Evolutionary conservation across 2,888 invertebrate species (phyloP).

Genomic region (Octonoba sinensis): DNA sequence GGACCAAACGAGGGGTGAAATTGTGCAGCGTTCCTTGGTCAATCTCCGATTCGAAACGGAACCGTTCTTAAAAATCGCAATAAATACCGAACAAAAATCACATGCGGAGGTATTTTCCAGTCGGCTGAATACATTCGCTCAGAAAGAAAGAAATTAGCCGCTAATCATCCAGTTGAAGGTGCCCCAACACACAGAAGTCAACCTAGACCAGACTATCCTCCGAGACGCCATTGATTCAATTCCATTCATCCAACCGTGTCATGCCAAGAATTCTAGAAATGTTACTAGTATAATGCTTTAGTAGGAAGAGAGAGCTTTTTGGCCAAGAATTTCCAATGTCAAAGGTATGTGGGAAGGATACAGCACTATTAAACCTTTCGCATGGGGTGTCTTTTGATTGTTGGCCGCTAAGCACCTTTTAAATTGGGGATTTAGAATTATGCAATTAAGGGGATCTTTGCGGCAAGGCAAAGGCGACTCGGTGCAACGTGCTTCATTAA

Average conservation of each 20-base stretch:
- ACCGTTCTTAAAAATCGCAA: conserved; percentile 19
- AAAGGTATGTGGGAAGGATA: conserved; percentile 37
- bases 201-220: conserved; percentile 18
- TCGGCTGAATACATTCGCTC: conserved; percentile 14
- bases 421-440: conserved; percentile 25
- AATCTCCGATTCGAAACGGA: conserved; percentile 19
- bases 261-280: conserved; percentile 53
- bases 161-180: conserved; percentile 54
- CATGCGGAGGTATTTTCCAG: conserved; percentile 29
- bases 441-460: conserved; percentile 12
- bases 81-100: conserved; percentile 43
- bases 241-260: conserved; percentile 44
- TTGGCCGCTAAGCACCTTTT: conserved; percentile 6
- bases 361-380: conserved; percentile 39
- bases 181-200: not conserved
- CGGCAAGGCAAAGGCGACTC: too few relatives aligned
- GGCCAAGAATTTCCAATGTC: conserved; percentile 38
- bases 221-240: conserved; percentile 46
- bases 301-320: conserved; percentile 20
- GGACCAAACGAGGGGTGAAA: conserved; percentile 41
- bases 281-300: conserved; percentile 33
- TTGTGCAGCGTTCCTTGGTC: conserved; percentile 14
- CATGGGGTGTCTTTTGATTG: conserved; percentile 24
- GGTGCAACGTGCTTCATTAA: too few relatives aligned
- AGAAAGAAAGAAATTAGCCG: conserved; percentile 45